Base-by-base conservation (phyloP, 2,888 invertebrate species). In the Eilema depressum region DNA sequence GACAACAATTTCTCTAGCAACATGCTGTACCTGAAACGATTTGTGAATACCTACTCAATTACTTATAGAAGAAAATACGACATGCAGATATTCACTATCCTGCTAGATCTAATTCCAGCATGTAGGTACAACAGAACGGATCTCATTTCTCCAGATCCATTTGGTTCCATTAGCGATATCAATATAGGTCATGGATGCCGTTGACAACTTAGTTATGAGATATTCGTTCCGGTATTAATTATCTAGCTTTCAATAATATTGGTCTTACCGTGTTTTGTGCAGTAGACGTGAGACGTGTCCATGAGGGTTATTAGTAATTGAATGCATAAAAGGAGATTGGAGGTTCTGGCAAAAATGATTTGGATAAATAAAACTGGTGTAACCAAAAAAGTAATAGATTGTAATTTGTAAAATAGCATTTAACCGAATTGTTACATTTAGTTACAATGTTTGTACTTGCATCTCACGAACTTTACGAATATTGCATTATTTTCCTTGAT, bases 221-320 rank as follows among this genome's bases (percentile, higher is more conserved):
- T 74, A 68, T 69, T 33, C 59, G 7, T 57, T 47, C 33, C 28
- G 17, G 53, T 72, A 71, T 70, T 77, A 69, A 79, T 79, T 74
- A 74, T 74, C 59, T 33, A 65, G 63, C 64, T 70, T 75, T 72
- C 71, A 77, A 73, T 78, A 74, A 74, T 74, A 71, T 63, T 61
- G 57, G 57, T 66, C 57, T 68, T 59, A 72, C 61, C 25, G 20
- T 56, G 66, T 64, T 41, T n/a, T 57, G 25, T 12, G 28, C 23
- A 30, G 5, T n/a, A 37, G 17, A 62, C 14, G 53, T n/a, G 53
- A 37, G 17, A 62, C 14, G 53, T n/a, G 53, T 20, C 25, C 3
- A 41, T 41, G 4, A 17, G 0, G 0, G 1, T 47, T 20, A 20
- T 20, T 47, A 47, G 20, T 47, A 7, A 47, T 47, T 47, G 20